phyloP scores from a whole-genome alignment of 2,888 invertebrate genomes.

The Carcina quercana region DNA sequence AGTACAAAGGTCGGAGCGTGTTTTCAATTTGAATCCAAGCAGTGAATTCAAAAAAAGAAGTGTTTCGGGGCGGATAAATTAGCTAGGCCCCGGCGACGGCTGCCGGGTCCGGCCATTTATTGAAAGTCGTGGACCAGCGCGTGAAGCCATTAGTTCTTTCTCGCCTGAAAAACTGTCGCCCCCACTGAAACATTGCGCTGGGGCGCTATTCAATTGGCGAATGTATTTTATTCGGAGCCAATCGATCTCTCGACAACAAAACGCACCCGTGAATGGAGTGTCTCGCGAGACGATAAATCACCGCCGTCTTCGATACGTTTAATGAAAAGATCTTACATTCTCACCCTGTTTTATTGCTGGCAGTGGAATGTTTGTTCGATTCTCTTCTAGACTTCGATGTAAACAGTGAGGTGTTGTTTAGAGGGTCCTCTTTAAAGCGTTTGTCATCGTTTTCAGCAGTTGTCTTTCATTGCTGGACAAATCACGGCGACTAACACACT shows the following conservation, averaged over 20 bases:
- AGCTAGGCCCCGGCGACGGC: constrained; percentile 34
- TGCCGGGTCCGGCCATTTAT: constrained; percentile 49
- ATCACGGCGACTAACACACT: too few relatives aligned
- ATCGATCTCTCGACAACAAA: constrained; percentile 68
- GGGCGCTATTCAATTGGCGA: constrained; percentile 64
- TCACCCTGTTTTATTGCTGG: constrained; percentile 50
- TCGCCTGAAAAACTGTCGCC: constrained; percentile 65
- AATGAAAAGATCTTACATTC: constrained; percentile 61
- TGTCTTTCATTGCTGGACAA: too few relatives aligned
- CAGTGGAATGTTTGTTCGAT: constrained; percentile 27
- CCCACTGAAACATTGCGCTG: constrained; percentile 61
- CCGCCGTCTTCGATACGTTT: constrained; percentile 59
- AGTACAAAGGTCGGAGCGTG: too few relatives aligned
- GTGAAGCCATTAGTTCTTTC: constrained; percentile 62
- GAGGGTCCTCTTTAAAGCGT: too few relatives aligned
- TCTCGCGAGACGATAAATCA: constrained; percentile 67
- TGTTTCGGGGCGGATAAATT: constrained; percentile 41
- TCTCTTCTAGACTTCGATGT: too few relatives aligned
- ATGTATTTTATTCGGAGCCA: constrained; percentile 67
- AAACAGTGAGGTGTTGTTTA: too few relatives aligned
- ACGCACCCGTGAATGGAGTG: constrained; percentile 62
- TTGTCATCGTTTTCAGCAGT: too few relatives aligned
- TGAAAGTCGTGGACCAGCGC: constrained; percentile 61
- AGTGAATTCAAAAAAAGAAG: constrained; percentile 12
- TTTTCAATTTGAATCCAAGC: too few relatives aligned